phyloP scores from a whole-genome alignment of 2,888 invertebrate genomes.

The Dinocampus coccinellae region DNA sequence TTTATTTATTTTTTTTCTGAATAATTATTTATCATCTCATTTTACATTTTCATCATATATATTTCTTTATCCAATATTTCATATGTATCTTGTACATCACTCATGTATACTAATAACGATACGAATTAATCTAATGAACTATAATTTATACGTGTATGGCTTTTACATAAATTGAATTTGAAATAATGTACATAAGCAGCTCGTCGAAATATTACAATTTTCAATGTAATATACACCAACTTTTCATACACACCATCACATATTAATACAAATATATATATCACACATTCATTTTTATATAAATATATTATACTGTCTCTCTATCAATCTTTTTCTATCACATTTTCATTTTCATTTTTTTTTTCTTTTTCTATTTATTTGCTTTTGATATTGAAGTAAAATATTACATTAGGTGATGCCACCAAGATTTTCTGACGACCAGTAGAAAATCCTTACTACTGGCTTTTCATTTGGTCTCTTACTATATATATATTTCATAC shows the following conservation, averaged over 20 bases:
- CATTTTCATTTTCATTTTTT: neutral
- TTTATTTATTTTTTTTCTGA: neutral
- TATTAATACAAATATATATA: no score
- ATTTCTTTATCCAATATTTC: neutral
- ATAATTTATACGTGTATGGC: no score
- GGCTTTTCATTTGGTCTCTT: conserved; percentile 23
- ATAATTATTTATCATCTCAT: neutral
- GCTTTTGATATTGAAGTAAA: conserved; percentile 1
- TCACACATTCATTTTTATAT: no score
- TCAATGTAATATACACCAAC: no score
- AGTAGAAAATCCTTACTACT: conserved; percentile 13
- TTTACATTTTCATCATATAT: neutral
- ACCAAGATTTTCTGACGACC: conserved; percentile 11
- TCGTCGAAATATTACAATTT: no score
- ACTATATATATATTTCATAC: neutral
- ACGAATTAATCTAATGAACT: conserved; percentile 9
- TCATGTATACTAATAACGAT: neutral
- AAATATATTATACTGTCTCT: no score
- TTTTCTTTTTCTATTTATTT: neutral
- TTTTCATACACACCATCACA: no score
- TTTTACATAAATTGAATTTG: no score
- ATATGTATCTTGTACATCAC: neutral
- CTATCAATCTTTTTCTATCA: neutral
- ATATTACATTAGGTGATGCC: conserved; percentile 18
- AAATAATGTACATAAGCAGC: no score